phyloP scores from a whole-genome alignment of 2,797 vertebrate genomes.

The Clarias platycephalus region DNA sequence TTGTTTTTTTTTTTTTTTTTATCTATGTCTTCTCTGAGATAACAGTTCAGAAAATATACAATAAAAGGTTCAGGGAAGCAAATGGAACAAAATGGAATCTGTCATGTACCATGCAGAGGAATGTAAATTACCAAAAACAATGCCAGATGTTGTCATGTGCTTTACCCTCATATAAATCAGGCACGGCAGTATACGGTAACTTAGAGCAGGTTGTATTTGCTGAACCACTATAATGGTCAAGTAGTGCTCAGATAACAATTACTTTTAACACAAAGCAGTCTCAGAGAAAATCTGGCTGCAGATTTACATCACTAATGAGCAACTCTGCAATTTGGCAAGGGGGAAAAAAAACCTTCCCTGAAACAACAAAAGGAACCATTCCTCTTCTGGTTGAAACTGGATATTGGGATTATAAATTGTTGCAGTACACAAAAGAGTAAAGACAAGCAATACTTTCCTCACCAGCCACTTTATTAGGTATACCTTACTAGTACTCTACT shows the following conservation, averaged over 20 bases:
- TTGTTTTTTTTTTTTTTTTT: not conserved
- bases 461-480: too few relatives aligned
- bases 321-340: not conserved
- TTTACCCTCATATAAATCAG: not conserved
- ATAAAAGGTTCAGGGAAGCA: not conserved
- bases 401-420: not conserved
- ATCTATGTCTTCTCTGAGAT: not conserved
- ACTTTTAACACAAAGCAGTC: not conserved
- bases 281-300: not conserved
- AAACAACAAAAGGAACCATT: not conserved
- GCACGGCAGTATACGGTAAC: too few relatives aligned
- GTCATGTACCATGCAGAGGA: conserved; percentile 2
- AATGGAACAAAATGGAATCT: conserved; percentile 22
- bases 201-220: not conserved
- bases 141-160: not conserved
- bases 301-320: not conserved
- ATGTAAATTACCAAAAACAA: not conserved
- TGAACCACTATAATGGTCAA: not conserved
- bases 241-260: conserved; percentile 3
- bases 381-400: not conserved
- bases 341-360: not conserved
- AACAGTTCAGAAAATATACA: conserved; percentile 10
- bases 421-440: not conserved
- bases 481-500: too few relatives aligned
- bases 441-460: not conserved